A percentile compares a stretch with the other conserved stretches of the same genome.
Conservation (phyloP, 2,113 vertebrate genomes). For the Zosterops borbonicus region DNA sequence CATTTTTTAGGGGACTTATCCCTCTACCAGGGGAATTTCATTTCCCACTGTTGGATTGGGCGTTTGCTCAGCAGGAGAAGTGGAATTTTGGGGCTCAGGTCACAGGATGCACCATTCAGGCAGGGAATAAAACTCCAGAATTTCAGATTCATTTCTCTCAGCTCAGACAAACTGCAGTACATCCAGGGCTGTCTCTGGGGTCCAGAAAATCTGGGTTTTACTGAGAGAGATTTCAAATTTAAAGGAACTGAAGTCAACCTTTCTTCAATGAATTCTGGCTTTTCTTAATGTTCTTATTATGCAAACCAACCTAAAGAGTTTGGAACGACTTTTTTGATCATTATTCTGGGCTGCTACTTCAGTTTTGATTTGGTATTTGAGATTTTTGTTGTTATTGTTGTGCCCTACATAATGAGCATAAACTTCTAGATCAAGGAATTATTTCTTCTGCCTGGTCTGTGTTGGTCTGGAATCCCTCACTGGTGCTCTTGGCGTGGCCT, state of each 20-base stretch:
- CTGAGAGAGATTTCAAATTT: background rate
- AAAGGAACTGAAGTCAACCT: background rate
- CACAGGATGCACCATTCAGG: background rate
- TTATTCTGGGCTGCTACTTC: background rate
- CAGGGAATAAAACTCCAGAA: background rate
- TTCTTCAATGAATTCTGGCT: background rate
- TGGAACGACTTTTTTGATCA: background rate
- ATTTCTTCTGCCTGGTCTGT: background rate
- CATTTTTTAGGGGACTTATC: background rate
- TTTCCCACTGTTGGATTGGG: background rate
- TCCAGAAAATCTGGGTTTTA: background rate
- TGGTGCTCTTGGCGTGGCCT: background rate
- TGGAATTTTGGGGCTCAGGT: background rate
- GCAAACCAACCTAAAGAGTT: background rate
- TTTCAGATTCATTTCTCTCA: background rate
- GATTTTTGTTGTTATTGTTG: background rate
- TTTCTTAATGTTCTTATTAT: background rate
- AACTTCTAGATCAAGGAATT: background rate
- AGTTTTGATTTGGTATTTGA: background rate
- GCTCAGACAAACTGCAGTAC: background rate
- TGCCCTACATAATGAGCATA: background rate
- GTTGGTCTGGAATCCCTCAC: background rate
- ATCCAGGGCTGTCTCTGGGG: rapidly evolving
- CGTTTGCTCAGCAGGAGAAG: background rate
- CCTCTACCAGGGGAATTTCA: background rate